Evolutionary conservation across 1,140 invertebrate species (phyloP).

Genomic region (Glomeris maerens): DNA sequence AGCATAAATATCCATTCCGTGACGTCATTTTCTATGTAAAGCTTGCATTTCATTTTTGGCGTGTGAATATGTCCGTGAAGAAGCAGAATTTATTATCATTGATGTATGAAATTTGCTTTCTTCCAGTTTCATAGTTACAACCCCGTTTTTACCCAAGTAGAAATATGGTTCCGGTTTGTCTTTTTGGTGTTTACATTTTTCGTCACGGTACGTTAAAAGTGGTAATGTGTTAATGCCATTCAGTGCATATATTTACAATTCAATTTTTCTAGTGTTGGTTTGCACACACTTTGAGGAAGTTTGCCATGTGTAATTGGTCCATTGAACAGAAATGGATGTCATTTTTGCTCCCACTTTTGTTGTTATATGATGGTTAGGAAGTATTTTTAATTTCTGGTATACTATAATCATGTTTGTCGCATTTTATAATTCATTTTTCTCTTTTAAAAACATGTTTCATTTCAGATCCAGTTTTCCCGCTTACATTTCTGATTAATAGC

Average conservation of each 20-base stretch:
- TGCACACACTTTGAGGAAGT: slow-evolving; percentile 71
- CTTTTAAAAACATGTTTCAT: slow-evolving; percentile 12
- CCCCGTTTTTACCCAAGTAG: slow-evolving; percentile 85
- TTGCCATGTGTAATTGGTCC: slow-evolving; percentile 82
- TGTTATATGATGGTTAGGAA: slow-evolving; percentile 77
- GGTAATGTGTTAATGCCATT: neutral
- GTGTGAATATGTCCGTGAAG: neutral
- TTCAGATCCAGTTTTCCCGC: slow-evolving; percentile 82
- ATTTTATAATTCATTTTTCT: slow-evolving; percentile 7
- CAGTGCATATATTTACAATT: neutral
- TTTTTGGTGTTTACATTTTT: slow-evolving; percentile 75
- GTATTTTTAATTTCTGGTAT: slow-evolving; percentile 5
- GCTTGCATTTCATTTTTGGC: neutral
- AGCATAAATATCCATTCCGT: slow-evolving; percentile 65
- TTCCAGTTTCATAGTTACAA: slow-evolving; percentile 92
- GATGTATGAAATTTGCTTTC: slow-evolving; percentile 17
- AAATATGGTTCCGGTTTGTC: slow-evolving; percentile 91
- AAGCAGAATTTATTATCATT: neutral
- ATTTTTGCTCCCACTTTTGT: slow-evolving; percentile 67
- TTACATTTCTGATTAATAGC: slow-evolving; percentile 75
- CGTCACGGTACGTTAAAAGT: slow-evolving; percentile 51
- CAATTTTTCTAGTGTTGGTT: slow-evolving; percentile 65
- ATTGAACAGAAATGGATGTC: slow-evolving; percentile 96
- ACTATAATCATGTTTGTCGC: neutral
- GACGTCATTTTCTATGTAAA: slow-evolving; percentile 81